A percentile compares a stretch with the other conserved stretches of the same genome.
phyloP scores from a whole-genome alignment of 2,888 invertebrate species.

The Archips xylosteana region DNA sequence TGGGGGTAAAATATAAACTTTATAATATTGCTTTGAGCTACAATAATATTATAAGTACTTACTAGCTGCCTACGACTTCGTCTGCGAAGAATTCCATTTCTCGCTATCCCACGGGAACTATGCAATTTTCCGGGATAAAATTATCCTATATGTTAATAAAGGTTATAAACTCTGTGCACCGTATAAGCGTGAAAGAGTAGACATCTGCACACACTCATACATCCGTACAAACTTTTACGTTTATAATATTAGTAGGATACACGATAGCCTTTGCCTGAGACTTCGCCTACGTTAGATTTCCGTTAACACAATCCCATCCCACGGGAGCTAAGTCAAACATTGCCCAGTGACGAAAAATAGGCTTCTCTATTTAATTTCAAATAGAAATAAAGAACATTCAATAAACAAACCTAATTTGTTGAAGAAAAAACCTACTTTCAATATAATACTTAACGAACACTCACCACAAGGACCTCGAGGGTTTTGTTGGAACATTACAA shows the following conservation, averaged over 20 bases:
- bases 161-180: too few species aligned
- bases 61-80: neutral
- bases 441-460: neutral
- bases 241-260: neutral
- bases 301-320: too few species aligned
- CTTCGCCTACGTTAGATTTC: neutral
- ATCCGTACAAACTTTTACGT: too few species aligned
- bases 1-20: conserved; percentile 10
- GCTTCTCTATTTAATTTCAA: neutral
- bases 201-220: too few species aligned
- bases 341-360: neutral
- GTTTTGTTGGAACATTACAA: neutral
- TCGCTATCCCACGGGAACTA: too few species aligned
- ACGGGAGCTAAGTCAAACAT: neutral
- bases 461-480: neutral
- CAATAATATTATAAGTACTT: too few species aligned
- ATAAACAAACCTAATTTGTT: neutral
- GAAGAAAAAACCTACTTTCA: neutral
- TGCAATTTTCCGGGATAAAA: too few species aligned
- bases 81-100: too few species aligned
- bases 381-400: neutral
- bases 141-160: too few species aligned
- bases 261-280: neutral
- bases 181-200: too few species aligned
- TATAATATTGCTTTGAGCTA: too few species aligned